Percentiles rank a stretch among this genome's conserved stretches.
These are phyloP conservation scores for Cyphomyrus plagiostoma DNA, from an alignment of 2,113 vertebrate genomes.

Conservation along the genomic window DNA sequence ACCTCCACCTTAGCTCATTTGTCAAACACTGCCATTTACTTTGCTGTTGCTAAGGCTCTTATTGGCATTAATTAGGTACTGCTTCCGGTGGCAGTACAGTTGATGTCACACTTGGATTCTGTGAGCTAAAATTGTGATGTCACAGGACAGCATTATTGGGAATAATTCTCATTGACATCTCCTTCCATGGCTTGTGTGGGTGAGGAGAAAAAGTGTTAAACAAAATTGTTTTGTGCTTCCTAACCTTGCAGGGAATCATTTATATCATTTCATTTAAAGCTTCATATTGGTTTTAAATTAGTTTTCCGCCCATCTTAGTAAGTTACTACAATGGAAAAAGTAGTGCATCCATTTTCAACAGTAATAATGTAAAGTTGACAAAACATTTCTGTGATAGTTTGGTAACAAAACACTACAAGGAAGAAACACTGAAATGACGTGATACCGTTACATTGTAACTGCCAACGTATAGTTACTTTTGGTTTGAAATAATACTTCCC, in stretches of 20 bases:
- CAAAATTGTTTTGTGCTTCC: background rate
- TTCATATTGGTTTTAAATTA: background rate
- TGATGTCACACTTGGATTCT: slow-evolving; percentile 21
- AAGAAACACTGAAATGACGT: background rate
- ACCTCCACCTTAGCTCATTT: slow-evolving; percentile 57
- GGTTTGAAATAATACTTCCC: background rate
- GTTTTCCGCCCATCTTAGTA: background rate
- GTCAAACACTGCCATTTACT: slow-evolving; percentile 53
- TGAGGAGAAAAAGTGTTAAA: background rate
- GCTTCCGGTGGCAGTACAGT: slow-evolving; percentile 51
- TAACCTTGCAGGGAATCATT: background rate
- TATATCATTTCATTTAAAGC: background rate
- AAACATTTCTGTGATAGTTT: background rate
- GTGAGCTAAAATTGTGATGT: background rate
- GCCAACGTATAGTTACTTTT: background rate
- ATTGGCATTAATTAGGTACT: slow-evolving; percentile 49
- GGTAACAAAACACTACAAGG: background rate
- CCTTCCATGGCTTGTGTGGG: background rate
- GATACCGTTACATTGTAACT: background rate
- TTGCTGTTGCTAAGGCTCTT: slow-evolving; percentile 53
- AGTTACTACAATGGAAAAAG: background rate
- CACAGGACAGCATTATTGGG: background rate
- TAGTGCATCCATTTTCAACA: background rate
- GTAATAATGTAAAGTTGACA: background rate
- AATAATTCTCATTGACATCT: background rate